phyloP scores from a whole-genome alignment of 2,113 vertebrate species.

The Sylvietta virens region DNA sequence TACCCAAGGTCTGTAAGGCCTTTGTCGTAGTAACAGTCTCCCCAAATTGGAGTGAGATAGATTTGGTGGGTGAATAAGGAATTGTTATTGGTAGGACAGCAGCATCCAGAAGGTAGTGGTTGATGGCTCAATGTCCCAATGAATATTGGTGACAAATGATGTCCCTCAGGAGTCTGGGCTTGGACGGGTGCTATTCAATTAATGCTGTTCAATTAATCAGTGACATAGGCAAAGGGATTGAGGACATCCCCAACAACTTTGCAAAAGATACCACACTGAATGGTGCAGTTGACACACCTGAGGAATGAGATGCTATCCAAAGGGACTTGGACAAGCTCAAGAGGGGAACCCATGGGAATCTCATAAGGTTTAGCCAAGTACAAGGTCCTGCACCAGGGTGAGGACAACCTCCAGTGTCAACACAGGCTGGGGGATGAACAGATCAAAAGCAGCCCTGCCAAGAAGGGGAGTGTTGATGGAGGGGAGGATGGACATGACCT shows the following conservation, averaged over 20 bases:
- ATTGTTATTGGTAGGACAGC: not conserved
- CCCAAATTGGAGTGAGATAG: not conserved
- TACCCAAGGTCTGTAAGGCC: not conserved
- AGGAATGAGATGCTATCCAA: not conserved
- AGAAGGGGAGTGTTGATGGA: not conserved
- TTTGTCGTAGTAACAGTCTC: not conserved
- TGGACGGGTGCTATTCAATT: not conserved
- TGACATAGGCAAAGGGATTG: not conserved
- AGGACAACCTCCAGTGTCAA: rapidly evolving
- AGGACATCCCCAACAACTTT: not conserved
- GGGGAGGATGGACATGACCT: not conserved
- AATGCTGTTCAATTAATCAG: not conserved
- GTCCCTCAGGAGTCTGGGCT: not conserved
- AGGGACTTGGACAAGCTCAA: not conserved
- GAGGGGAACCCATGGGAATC: not conserved
- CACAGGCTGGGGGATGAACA: too few relatives aligned
- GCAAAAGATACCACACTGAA: not conserved
- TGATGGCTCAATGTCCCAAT: rapidly evolving
- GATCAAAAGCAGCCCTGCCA: not conserved
- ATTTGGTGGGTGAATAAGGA: not conserved
- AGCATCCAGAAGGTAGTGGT: not conserved
- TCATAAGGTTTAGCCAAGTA: not conserved
- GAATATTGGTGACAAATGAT: not conserved
- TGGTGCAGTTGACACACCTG: too few relatives aligned
- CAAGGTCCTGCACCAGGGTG: too few relatives aligned